phyloP scores from a whole-genome alignment of 2,888 invertebrate species.

The Orthonevra nobilis region DNA sequence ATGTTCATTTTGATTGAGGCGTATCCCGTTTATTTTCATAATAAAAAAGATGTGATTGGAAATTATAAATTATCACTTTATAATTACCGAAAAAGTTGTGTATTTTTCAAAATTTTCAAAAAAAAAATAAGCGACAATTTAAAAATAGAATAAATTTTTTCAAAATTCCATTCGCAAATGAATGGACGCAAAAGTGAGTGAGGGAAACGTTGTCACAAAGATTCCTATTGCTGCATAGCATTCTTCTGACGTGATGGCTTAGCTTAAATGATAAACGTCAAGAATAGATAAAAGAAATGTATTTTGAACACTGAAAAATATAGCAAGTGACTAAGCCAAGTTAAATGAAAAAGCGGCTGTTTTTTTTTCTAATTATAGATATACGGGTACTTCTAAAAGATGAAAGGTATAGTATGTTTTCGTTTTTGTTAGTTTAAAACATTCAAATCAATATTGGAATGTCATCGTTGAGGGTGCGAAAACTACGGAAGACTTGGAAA shows the following conservation, averaged over 20 bases:
- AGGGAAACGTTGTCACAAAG: not conserved
- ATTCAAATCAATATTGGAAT: not conserved
- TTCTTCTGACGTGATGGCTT: not conserved
- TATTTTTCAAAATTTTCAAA: not conserved
- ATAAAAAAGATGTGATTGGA: too few species aligned
- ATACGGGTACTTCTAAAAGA: too few species aligned
- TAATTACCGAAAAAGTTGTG: not conserved
- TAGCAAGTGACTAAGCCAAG: not conserved
- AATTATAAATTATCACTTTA: not conserved
- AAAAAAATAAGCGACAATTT: too few species aligned
- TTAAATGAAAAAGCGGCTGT: not conserved
- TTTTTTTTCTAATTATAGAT: too few species aligned
- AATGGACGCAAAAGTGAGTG: not conserved
- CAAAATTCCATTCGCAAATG: not conserved
- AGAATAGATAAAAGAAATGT: not conserved
- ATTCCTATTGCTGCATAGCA: constrained; percentile 1
- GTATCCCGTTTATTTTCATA: not conserved
- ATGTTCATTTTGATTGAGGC: constrained; percentile 4
- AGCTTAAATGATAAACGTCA: not conserved
- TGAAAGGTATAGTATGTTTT: too few species aligned
- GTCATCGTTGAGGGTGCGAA: not conserved
- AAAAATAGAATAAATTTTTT: not conserved
- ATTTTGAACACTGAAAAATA: not conserved
- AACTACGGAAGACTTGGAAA: too few species aligned
- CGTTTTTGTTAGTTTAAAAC: not conserved